Evolutionary conservation across 2,888 invertebrate species (phyloP), one percentile per base, ranked within the genome.

Genomic region (Molanna angustata): DNA sequence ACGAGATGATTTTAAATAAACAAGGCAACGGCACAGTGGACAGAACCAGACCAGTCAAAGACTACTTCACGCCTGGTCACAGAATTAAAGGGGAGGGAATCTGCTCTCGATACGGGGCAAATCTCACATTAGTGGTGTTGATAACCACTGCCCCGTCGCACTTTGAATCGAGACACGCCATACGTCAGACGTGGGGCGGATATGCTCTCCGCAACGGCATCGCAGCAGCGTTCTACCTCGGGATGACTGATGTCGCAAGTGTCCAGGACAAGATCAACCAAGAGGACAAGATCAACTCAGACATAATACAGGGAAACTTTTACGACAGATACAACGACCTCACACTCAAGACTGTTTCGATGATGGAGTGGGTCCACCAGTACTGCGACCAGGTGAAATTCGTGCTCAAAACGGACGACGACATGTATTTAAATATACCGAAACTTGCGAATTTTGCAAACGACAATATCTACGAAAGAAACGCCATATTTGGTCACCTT

Each of bases 331-430:
- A 91, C 63, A 78, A 81, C 62, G 90, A 91, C 68, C 69, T 91
- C n/a, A 90, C 89, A 2, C 84, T 84, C 62, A 91, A 91, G 69
- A 90, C 91, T 64, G 67, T 87, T 0, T 90, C 90, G 89, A 90
- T 90, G 0, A 67, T 91, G 31, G 79, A 80, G 61, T 92, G 90
- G 90, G 84, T 82, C 0, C 71, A 78, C 0, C 70, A 70, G n/a
- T 72, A 75, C 62, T 91, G 90, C 63, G 64, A 63, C 1, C 69
- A 74, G 7, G 78, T 82, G 1, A 75, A 79, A 52, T 88, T 80
- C 61, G 74, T 90, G 20, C 75, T 35, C 6, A 35, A 35, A 13
- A n/a, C 7, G 4, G 35, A 35, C 13, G 35, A 35, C 13, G 35
- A 35, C 13, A 13, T 35, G 9, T 35, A 9, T n/a, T 4, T 35